A percentile compares a stretch with the other conserved stretches of the same genome.
These are phyloP conservation scores for Homalodisca vitripennis DNA, from an alignment of 1,140 invertebrate species.

Conservation along the genomic window DNA sequence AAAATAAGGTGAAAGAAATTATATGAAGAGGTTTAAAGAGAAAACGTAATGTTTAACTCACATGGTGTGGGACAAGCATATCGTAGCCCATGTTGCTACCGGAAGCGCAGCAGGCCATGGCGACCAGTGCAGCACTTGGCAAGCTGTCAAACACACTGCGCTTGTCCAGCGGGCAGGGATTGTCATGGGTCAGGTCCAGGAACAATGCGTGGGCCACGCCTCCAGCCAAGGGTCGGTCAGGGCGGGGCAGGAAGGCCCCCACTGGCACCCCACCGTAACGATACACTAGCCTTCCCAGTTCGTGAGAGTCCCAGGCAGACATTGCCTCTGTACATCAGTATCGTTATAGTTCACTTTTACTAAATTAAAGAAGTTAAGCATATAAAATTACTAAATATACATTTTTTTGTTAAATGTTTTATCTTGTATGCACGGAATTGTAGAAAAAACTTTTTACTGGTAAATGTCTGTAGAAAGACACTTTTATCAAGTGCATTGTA, in stretches of 20 bases:
- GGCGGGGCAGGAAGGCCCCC: slow-evolving; percentile 80
- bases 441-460: too few relatives aligned
- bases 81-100: slow-evolving; percentile 96
- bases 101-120: slow-evolving; percentile 88
- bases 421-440: too few relatives aligned
- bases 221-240: slow-evolving; percentile 63
- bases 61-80: slow-evolving; percentile 95
- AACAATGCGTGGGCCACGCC: slow-evolving; percentile 91
- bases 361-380: too few relatives aligned
- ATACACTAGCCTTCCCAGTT: slow-evolving; percentile 92
- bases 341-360: too few relatives aligned
- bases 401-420: too few relatives aligned
- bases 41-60: too few relatives aligned
- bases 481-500: too few relatives aligned
- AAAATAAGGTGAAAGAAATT: too few relatives aligned
- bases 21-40: too few relatives aligned
- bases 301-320: slow-evolving; percentile 87
- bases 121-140: slow-evolving; percentile 86
- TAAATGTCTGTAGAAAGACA: too few relatives aligned
- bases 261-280: slow-evolving; percentile 90
- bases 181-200: slow-evolving; percentile 96
- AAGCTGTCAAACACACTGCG: slow-evolving; percentile 86
- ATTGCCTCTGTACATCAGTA: slow-evolving; percentile 72
- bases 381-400: too few relatives aligned
- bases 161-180: slow-evolving; percentile 84